A percentile compares a stretch with the other conserved stretches of the same genome.
Conservation (phyloP, 2,888 invertebrate genomes). For the Drosophila subquinaria region DNA sequence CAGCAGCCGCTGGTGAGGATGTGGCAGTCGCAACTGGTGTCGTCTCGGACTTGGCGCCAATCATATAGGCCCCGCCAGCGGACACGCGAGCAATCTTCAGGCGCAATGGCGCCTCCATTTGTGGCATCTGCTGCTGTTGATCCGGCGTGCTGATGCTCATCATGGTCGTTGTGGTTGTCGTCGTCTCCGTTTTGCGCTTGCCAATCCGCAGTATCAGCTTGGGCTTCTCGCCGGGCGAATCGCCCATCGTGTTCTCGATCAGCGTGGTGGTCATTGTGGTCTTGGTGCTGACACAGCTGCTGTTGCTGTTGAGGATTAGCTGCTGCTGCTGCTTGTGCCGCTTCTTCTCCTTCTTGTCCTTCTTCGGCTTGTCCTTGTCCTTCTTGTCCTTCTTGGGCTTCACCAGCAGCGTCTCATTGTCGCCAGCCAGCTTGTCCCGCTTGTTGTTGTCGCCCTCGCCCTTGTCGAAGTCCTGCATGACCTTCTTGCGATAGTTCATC, state of each 20-base stretch:
- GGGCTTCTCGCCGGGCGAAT: slow-evolving; percentile 87
- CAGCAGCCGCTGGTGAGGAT: slow-evolving; percentile 43
- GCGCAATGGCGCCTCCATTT: slow-evolving; percentile 89
- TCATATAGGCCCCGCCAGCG: slow-evolving; percentile 89
- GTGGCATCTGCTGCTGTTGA: slow-evolving; percentile 25
- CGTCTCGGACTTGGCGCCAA: slow-evolving; percentile 68
- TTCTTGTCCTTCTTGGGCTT: slow-evolving; percentile 79
- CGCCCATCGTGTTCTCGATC: slow-evolving; percentile 86
- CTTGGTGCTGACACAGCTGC: slow-evolving; percentile 26
- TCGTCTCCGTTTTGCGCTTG: slow-evolving; percentile 84
- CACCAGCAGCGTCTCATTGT: slow-evolving; percentile 41
- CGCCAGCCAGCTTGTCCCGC: slow-evolving; percentile 44
- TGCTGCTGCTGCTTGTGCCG: slow-evolving; percentile 84
- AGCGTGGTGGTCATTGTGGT: slow-evolving; percentile 82
- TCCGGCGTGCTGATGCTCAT: slow-evolving; percentile 24
- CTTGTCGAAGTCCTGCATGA: slow-evolving; percentile 93
- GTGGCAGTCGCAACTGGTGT: slow-evolving; percentile 25
- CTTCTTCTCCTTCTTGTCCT: slow-evolving; percentile 87
- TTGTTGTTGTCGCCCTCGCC: slow-evolving; percentile 86
- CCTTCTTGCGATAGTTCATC: slow-evolving; percentile 93
- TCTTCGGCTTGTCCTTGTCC: slow-evolving; percentile 85
- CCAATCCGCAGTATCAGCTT: slow-evolving; percentile 91
- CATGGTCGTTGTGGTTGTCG: slow-evolving; percentile 14
- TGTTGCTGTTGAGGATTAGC: slow-evolving; percentile 81
- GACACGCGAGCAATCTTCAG: slow-evolving; percentile 93